A percentile compares a stretch with the other conserved stretches of the same genome.
These are phyloP conservation scores for Tachystola acroxantha DNA, from an alignment of 2,888 invertebrate species.

Conservation along the genomic window DNA sequence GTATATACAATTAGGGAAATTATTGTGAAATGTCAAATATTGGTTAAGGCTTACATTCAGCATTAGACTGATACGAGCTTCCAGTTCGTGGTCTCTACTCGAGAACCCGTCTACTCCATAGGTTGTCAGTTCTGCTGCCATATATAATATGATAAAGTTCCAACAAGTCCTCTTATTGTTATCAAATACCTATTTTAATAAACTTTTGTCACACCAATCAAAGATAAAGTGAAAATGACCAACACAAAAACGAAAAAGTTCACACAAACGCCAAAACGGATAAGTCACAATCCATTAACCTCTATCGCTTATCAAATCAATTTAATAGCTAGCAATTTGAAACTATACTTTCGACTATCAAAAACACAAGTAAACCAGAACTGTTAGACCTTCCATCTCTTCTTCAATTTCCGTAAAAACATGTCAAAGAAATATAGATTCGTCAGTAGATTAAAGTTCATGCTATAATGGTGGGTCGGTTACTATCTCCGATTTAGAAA, in stretches of 20 bases:
- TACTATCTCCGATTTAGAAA: slow-evolving; percentile 34
- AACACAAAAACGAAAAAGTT: slow-evolving; percentile 11
- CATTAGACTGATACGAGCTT: too few species aligned
- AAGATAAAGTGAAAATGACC: too few species aligned
- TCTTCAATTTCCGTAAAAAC: background rate
- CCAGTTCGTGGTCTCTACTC: too few species aligned
- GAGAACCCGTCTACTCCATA: too few species aligned
- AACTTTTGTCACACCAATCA: too few species aligned
- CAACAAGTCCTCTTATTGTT: too few species aligned
- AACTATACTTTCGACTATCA: slow-evolving; percentile 31
- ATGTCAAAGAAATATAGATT: background rate
- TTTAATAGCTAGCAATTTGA: slow-evolving; percentile 43
- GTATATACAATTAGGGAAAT: too few species aligned
- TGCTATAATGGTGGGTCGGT: slow-evolving; percentile 3
- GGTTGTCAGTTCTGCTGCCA: too few species aligned
- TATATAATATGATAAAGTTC: too few species aligned
- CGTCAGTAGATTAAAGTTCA: slow-evolving; percentile 3
- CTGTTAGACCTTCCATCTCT: slow-evolving; percentile 8
- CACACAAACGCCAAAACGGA: slow-evolving; percentile 22
- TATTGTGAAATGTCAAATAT: too few species aligned
- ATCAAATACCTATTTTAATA: too few species aligned
- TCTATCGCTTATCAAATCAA: slow-evolving; percentile 38
- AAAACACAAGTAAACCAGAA: slow-evolving; percentile 16
- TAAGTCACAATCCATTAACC: slow-evolving; percentile 29
- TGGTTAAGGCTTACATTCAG: too few species aligned